Evolutionary conservation across 1,140 invertebrate genomes (phyloP), one percentile per base, ranked within the genome.

Genomic region (Patella vulgata): DNA sequence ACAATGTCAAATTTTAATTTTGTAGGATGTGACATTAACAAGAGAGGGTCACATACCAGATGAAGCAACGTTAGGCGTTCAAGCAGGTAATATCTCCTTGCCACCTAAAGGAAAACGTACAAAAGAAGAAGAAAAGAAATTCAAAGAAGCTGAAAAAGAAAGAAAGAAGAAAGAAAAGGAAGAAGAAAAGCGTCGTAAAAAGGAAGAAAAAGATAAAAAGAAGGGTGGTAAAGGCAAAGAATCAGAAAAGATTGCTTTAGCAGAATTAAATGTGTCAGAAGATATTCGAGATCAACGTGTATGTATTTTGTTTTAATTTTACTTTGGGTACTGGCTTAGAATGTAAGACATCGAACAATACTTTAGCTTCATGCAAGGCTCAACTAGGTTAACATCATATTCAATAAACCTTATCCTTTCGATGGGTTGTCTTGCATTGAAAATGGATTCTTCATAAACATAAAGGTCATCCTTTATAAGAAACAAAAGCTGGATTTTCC

Each of bases 91-190:
- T n/a, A 11, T 48, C 1, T 23, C 33, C 9, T 27, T 36, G 8
- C 17, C 30, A 12, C 33, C 47, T 19, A 59, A 28, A 14, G 31
- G 28, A 8, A 27, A 27, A 17, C 27, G 6, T 31, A 30, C 50
- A 8, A 30, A 52, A 5, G 39, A 54, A 31, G 52, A 54, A 2
- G 52, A 61, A 19, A 61, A 61, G 42, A 48, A 25, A 39, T 11
- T 33, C 8, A 54, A 54, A 23, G 52, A 61, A 51, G 36, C 23
- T 40, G 59, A 61, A 30, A 61, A 61, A 39, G 59, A 61, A 33
- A 52, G 40, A 30, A 61, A 61, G 28, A 52, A 53, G 40, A 52
- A 39, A 44, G 59, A 61, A 40, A 50, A 61, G 28, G 59, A 61
- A 33, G 59, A 61, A 52, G 39, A 50, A 28, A 61, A 61, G 30